Evolutionary conservation across 2,888 invertebrate species (phyloP).

Genomic region (Leistus spinibarbis): DNA sequence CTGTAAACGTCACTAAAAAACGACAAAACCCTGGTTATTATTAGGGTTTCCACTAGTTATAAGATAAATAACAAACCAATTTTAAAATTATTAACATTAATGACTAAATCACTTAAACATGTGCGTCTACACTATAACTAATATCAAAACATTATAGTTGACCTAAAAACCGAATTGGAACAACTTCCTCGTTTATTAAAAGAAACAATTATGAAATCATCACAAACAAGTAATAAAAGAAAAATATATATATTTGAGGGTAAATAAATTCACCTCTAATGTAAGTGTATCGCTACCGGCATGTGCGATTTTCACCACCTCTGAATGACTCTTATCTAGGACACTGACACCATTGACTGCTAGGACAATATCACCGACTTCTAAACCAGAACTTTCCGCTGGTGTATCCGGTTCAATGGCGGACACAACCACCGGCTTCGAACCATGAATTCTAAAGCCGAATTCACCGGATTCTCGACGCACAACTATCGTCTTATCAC

Average conservation of each 20-base stretch:
- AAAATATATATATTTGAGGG: neutral
- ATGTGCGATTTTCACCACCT: constrained; percentile 91
- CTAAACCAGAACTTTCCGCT: constrained; percentile 88
- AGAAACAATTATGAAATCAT: neutral
- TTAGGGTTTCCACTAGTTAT: too few relatives aligned
- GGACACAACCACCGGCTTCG: constrained; percentile 94
- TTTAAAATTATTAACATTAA: too few relatives aligned
- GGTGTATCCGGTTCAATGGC: constrained; percentile 94
- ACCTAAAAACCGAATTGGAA: neutral
- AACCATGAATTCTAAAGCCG: constrained; percentile 94
- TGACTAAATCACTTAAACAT: neutral
- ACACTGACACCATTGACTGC: constrained; percentile 90
- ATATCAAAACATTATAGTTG: neutral
- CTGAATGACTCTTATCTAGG: constrained; percentile 90
- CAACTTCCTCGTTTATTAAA: neutral
- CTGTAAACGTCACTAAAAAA: too few relatives aligned
- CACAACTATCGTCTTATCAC: constrained; percentile 86
- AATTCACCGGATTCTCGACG: constrained; percentile 87
- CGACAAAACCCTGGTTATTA: too few relatives aligned
- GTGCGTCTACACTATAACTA: neutral
- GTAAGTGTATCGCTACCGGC: constrained; percentile 85
- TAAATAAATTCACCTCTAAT: constrained; percentile 66
- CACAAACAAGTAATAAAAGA: neutral
- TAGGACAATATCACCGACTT: constrained; percentile 93
- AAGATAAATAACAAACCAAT: too few relatives aligned